phyloP scores from a whole-genome alignment of 2,888 invertebrate genomes.

The Spodoptera picta region DNA sequence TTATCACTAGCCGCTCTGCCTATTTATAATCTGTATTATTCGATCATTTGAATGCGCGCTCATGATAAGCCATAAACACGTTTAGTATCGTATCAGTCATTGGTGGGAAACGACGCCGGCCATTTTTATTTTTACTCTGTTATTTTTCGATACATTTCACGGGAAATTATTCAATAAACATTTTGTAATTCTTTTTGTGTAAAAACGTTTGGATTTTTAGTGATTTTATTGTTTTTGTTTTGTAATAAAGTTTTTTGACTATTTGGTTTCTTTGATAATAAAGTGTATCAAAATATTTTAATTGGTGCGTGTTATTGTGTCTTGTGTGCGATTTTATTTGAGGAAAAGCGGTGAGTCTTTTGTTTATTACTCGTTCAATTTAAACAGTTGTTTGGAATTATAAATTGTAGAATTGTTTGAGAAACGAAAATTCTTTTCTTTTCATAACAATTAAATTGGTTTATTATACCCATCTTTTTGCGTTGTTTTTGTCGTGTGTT shows the following conservation, averaged over 20 bases:
- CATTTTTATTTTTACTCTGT: not conserved
- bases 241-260: not conserved
- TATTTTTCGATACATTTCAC: constrained; percentile 7
- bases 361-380: constrained; percentile 9
- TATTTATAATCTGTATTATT: constrained; percentile 49
- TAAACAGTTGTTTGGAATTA: constrained; percentile 7
- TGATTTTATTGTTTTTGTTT: constrained; percentile 3
- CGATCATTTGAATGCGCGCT: constrained; percentile 48
- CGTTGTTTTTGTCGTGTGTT: no score
- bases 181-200: constrained; percentile 1
- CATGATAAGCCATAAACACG: constrained; percentile 33
- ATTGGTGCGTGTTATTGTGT: constrained; percentile 22
- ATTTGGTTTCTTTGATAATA: constrained; percentile 8
- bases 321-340: constrained; percentile 7
- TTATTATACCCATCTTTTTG: no score
- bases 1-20: constrained; percentile 17
- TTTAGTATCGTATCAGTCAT: constrained; percentile 39
- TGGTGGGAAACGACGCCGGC: constrained; percentile 29
- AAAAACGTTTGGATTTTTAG: not conserved
- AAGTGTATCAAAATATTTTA: constrained; percentile 14
- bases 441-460: not conserved
- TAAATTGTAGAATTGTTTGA: constrained; percentile 5
- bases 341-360: constrained; percentile 31
- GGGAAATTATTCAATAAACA: constrained; percentile 6
- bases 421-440: constrained; percentile 7